These are phyloP conservation scores for Dastarcus helophoroides DNA, from an alignment of 2,888 invertebrate genomes.

Conservation along the genomic window DNA sequence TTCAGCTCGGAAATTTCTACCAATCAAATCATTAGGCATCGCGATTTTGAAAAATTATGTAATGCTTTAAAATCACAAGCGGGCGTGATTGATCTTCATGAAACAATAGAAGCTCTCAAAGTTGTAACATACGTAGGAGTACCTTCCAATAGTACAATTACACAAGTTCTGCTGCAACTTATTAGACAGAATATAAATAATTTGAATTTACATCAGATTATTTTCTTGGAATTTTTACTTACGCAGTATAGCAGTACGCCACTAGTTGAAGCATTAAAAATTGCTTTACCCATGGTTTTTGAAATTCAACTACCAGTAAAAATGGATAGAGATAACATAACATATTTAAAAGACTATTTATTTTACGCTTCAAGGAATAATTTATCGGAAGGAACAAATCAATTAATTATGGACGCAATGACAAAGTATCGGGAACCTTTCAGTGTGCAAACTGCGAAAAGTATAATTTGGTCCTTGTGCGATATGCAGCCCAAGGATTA, in stretches of 20 bases:
- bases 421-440: constrained; percentile 37
- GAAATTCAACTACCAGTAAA: constrained; percentile 49
- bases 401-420: constrained; percentile 43
- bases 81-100: constrained; percentile 41
- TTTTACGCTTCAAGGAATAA: constrained; percentile 41
- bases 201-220: constrained; percentile 47
- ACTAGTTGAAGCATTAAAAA: constrained; percentile 49
- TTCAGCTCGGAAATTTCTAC: constrained; percentile 33
- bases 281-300: constrained; percentile 56
- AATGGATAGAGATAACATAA: constrained; percentile 43
- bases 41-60: constrained; percentile 48
- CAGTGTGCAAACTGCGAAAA: constrained; percentile 35
- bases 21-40: constrained; percentile 40
- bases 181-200: constrained; percentile 49
- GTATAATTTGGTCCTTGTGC: constrained; percentile 46
- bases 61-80: constrained; percentile 43
- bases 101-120: constrained; percentile 49
- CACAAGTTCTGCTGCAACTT: constrained; percentile 52
- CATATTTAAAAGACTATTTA: constrained; percentile 43
- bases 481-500: constrained; percentile 37
- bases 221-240: constrained; percentile 50
- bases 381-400: constrained; percentile 41
- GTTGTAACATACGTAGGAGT: constrained; percentile 46
- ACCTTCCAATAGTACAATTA: constrained; percentile 44
- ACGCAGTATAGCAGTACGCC: constrained; percentile 42